Percentiles rank a stretch among this genome's conserved stretches.
Evolutionary conservation across 1,140 invertebrate species (phyloP).

Genomic region (Homarus americanus): DNA sequence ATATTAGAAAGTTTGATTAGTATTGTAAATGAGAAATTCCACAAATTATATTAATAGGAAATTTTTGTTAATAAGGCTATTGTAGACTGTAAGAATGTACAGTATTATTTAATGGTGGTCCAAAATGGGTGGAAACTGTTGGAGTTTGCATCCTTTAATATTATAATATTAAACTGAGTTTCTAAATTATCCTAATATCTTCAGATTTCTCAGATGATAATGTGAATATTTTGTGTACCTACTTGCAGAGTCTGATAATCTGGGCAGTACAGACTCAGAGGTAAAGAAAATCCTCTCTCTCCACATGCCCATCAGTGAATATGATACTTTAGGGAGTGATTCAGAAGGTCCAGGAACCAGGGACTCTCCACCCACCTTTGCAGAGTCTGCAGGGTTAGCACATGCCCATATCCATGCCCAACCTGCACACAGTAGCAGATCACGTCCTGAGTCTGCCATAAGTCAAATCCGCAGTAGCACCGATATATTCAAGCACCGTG

Average conservation of each 20-base stretch:
- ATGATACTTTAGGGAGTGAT: constrained; percentile 87
- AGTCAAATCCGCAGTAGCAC: constrained; percentile 64
- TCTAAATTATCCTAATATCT: too few relatives aligned
- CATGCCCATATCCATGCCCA: constrained; percentile 72
- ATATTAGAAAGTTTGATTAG: too few relatives aligned
- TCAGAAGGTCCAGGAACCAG: constrained; percentile 81
- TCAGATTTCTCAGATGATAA: too few relatives aligned
- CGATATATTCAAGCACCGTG: constrained; percentile 71
- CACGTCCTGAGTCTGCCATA: constrained; percentile 43
- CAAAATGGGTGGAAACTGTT: too few relatives aligned
- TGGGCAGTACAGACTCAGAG: constrained; percentile 90
- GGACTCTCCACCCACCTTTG: constrained; percentile 74
- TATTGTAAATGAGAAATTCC: too few relatives aligned
- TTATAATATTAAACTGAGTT: too few relatives aligned
- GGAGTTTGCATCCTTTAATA: too few relatives aligned
- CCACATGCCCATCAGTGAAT: constrained; percentile 92
- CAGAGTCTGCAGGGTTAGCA: constrained; percentile 71
- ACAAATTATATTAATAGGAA: too few relatives aligned
- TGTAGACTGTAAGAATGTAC: too few relatives aligned
- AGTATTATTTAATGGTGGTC: too few relatives aligned
- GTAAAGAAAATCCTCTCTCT: constrained; percentile 92
- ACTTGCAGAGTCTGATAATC: constrained; percentile 87
- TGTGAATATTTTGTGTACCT: too few relatives aligned
- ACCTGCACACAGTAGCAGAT: constrained; percentile 51
- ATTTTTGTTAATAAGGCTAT: too few relatives aligned